Base-by-base conservation (phyloP, 2,888 invertebrate genomes). In the Petrophora chlorosata region DNA sequence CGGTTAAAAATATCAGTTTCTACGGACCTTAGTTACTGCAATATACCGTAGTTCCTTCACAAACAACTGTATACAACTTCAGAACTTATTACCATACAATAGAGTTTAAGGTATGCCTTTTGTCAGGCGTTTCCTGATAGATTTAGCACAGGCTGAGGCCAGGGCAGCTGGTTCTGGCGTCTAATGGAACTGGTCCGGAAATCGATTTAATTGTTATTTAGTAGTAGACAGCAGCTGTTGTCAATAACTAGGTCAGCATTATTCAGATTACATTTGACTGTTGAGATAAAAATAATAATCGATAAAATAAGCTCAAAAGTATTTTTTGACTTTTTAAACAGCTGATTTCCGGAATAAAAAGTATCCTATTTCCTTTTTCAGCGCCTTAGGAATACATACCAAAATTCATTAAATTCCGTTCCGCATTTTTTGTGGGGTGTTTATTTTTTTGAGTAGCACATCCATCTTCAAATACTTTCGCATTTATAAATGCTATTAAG, bases 121-220 rank as follows among this genome's bases (percentile, higher is more conserved):
- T 35, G 23, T 36, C 9, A 23, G 33, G 35, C 10, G 25, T 32
- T 52, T 52, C 47, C 47, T 55, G 50, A 36, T 19, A 38, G 25
- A 29, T 29, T 33, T 9, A 25, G 28, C 19, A 34, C 34, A n/a
- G 28, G 28, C 9, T 7, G 35, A 25, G 41, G 25, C n/a, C 29
- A 34, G 17, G 29, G 30, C 23, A 32, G 22, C 47, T 32, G 41
- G 43, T 39, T 45, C n/a, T 36, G 40, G 23, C 46, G 42, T 29
- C 19, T 34, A 41, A 30, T 47, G 36, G 40, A 51, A 49, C 42
- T 47, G 28, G 35, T 46, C 52, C 52, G 59, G 54, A 59, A 54
- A 56, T 54, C 34, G 44, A 50, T 50, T 43, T 51, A 49, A 50
- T 54, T 53, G 53, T 44, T 48, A 23, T 54, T 48, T 46, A 46